Evolutionary conservation across 2,888 invertebrate species (phyloP).

Genomic region (Branchellion lobata): DNA sequence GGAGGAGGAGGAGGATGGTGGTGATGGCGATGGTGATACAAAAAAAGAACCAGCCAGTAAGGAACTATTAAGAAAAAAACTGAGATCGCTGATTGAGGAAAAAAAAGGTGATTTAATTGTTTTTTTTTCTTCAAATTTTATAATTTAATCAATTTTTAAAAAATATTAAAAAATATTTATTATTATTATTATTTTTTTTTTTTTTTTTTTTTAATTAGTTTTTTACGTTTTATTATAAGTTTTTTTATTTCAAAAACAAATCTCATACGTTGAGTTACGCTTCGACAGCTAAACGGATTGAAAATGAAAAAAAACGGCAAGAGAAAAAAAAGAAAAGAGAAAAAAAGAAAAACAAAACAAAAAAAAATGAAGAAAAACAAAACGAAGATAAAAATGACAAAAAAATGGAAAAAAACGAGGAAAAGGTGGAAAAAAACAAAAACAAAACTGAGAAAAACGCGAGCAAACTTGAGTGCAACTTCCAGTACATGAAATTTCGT

Average conservation of each 20-base stretch:
- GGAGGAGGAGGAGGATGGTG: too few species aligned
- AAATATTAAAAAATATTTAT: too few species aligned
- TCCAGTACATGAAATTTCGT: constrained; percentile 8
- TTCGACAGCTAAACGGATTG: neutral
- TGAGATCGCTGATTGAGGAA: neutral
- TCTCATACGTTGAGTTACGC: neutral
- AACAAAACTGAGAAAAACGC: neutral
- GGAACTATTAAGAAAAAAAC: neutral
- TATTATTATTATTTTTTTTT: too few species aligned
- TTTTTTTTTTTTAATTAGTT: neutral
- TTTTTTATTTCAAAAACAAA: neutral
- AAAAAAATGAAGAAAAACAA: neutral
- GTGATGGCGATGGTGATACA: too few species aligned
- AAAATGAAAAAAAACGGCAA: constrained; percentile 1
- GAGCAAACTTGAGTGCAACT: neutral
- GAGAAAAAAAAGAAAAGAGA: neutral
- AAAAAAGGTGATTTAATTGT: neutral
- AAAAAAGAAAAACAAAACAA: neutral
- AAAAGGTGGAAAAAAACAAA: neutral
- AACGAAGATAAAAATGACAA: neutral
- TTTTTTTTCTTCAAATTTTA: too few species aligned
- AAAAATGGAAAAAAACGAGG: neutral
- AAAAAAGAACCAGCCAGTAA: too few species aligned
- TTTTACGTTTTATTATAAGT: neutral
- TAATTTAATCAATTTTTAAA: too few species aligned